Evolutionary conservation across 2,888 invertebrate genomes (phyloP).

Genomic region (Trissolcus brochymenae): DNA sequence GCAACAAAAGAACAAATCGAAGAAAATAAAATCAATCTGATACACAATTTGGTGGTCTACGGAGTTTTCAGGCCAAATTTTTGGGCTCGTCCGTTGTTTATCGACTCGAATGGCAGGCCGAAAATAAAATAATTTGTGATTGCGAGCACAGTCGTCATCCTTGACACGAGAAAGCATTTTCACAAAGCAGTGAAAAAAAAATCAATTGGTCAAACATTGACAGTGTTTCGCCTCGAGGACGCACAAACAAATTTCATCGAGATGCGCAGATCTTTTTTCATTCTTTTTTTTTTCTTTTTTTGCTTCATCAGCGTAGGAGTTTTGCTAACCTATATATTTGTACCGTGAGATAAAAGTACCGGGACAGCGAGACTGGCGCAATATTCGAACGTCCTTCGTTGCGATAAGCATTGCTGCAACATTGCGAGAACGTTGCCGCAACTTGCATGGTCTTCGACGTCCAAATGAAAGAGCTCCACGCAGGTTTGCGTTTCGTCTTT

Average conservation of each 20-base stretch:
- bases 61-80: neutral
- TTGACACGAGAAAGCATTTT: slow-evolving; percentile 11
- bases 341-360: slow-evolving; percentile 34
- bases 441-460: slow-evolving; percentile 3
- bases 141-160: slow-evolving; percentile 12
- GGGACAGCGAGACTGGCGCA: slow-evolving; percentile 35
- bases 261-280: neutral
- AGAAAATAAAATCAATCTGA: no score
- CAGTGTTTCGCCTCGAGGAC: slow-evolving; percentile 1
- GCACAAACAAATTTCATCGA: slow-evolving; percentile 2
- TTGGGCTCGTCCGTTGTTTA: neutral
- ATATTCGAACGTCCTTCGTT: slow-evolving; percentile 43
- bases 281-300: no score
- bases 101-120: neutral
- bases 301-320: slow-evolving; percentile 24
- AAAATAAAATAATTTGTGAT: neutral
- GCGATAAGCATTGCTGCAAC: slow-evolving; percentile 46
- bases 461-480: neutral
- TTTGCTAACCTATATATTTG: slow-evolving; percentile 27
- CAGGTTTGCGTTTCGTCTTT: neutral
- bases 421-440: slow-evolving; percentile 38
- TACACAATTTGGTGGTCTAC: neutral
- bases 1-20: neutral
- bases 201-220: slow-evolving; percentile 11
- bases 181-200: neutral